Evolutionary conservation across 2,113 vertebrate species (phyloP), one percentile per base, ranked within the genome.

Genomic region (Aspiorhynchus laticeps): DNA sequence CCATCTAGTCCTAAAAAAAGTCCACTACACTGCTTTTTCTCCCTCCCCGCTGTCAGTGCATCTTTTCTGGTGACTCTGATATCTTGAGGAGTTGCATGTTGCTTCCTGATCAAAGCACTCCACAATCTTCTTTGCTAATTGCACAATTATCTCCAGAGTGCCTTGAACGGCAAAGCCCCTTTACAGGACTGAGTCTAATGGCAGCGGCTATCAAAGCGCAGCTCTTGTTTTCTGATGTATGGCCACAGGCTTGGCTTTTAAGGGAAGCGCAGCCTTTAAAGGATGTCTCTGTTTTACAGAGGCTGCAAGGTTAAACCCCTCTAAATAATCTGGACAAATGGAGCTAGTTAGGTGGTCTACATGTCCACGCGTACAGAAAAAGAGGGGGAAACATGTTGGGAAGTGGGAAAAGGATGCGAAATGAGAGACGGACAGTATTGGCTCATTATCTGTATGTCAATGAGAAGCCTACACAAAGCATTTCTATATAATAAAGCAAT

Each of bases 11-110:
- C 74, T 83, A 84, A 88, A 88, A 88, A 89, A 80, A 96, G 95
- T 95, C 93, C 93, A 93, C 93, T 93, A 95, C 95, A 94, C 96
- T 95, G 96, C 95, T 96, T 95, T 21, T 61, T 24, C 51, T 24
- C 78, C 53, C 51, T 59, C 31, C 43, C 33, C 11, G 26, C 78
- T 65, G 79, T 83, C 94, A 94, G 77, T 80, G 63, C 7, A 63
- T 69, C 63, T 88, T 82, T 84, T 48, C 84, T 88, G 63, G 86
- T 83, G 74, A 83, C 51, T 82, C 85, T 92, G 86, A 87, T 88
- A 93, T 93, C 91, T 93, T 92, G 92, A 94, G 88, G 91, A 93
- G 91, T 93, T 93, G 90, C 92, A 94, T 92, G 91, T 93, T 93
- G 94, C 91, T 86, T 83, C 87, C 87, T 93, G 93, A 94, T 95